Base-by-base conservation (phyloP, 2,888 invertebrate species). In the Camponotus fellah region DNA sequence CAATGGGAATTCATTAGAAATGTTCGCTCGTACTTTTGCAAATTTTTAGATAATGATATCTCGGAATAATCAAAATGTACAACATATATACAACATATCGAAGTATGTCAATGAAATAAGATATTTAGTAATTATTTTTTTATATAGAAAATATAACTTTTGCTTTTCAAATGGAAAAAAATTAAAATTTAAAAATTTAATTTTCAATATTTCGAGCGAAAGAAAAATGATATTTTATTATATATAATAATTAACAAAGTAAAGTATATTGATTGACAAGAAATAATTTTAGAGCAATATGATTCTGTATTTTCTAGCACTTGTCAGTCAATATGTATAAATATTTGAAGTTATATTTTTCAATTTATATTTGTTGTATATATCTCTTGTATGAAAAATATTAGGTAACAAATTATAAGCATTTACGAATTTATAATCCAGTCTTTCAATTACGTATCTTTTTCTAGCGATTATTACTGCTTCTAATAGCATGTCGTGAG, bases 1-100 rank as follows among this genome's bases (percentile, higher is more conserved):
- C 89, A 60, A 82, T 82, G 71, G 74, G 74, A 83, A 58, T 85
- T 89, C 89, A 90, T 92, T 92, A 89, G 87, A 88, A 86, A 84
- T 79, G 68, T 77, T 85, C 87, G 77, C 74, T 88, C 86, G 87
- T 84, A 88, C 86, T 79, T 82, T 71, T 80, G 80, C 53, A 76
- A 87, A 91, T 91, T 87, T 92, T 87, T 87, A 72, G 84, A 87
- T 80, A 74, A 71, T 68, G 71, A 82, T 85, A 77, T 83, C 80
- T 82, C 64, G 72, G 62, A 79, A 88, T 90, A 85, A 90, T 90
- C 87, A 85, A 88, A 68, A 77, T 71, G 26, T 43, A 26, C 26
- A 26, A 26, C 26, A 26, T 26, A 26, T 26, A 26, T 2, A 53
- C 2, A 53, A 21, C 46, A 58, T 77, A 43, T 14, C n/a, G n/a